Conservation (phyloP, 2,797 vertebrate species). For the Pristis pectinata region DNA sequence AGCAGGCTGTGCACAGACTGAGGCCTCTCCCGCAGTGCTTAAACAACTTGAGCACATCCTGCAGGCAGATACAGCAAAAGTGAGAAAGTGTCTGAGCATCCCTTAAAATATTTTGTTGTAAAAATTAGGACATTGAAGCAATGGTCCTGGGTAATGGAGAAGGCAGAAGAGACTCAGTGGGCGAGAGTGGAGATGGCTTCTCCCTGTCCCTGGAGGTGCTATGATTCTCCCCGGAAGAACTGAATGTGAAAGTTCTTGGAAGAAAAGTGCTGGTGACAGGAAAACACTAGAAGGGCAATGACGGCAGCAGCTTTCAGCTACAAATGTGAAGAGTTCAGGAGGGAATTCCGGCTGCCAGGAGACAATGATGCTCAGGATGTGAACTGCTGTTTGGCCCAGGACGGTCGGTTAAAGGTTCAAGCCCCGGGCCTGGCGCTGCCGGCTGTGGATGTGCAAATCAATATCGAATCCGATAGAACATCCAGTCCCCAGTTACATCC, state of each 20-base stretch:
- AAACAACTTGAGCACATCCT: conserved; percentile 41
- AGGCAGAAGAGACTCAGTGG: not conserved
- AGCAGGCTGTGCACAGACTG: conserved; percentile 47
- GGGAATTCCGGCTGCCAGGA: conserved; percentile 68
- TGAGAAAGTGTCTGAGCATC: conserved; percentile 32
- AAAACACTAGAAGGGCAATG: not conserved
- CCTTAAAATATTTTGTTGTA: not conserved
- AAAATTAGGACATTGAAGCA: not conserved
- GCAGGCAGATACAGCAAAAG: conserved; percentile 37
- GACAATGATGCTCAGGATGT: conserved; percentile 59
- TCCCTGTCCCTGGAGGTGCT: conserved; percentile 61
- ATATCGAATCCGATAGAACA: not conserved
- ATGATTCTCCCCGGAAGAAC: conserved; percentile 63
- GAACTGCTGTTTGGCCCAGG: conserved; percentile 63
- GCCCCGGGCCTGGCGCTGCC: conserved; percentile 46
- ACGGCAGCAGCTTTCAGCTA: conserved; percentile 58
- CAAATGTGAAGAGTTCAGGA: conserved; percentile 68
- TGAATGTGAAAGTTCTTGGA: conserved; percentile 54
- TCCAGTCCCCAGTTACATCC: not conserved
- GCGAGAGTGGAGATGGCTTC: conserved; percentile 48
- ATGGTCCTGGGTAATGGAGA: not conserved
- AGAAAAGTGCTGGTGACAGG: conserved; percentile 18
- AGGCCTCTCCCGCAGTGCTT: conserved; percentile 46
- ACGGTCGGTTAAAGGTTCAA: conserved; percentile 67
- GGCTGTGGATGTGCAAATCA: rapidly evolving